These are phyloP conservation scores for Drosophila subquinaria DNA, from an alignment of 2,888 invertebrate species.

Conservation along the genomic window DNA sequence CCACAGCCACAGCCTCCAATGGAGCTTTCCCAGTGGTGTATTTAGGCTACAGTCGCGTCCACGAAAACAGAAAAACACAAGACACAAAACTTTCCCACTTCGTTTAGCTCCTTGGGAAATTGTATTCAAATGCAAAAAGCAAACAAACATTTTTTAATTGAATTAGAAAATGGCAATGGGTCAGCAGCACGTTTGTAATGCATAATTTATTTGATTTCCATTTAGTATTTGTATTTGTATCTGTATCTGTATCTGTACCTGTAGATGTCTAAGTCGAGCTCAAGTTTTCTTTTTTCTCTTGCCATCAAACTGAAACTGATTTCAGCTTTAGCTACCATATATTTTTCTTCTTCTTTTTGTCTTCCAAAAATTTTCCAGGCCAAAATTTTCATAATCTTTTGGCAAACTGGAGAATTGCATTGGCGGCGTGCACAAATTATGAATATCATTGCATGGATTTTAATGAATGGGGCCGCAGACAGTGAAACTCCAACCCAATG, in stretches of 20 bases:
- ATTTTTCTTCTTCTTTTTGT: not conserved
- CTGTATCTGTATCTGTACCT: constrained; percentile 1
- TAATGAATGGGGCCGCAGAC: constrained; percentile 52
- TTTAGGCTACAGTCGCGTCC: constrained; percentile 51
- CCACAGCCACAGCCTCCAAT: not conserved
- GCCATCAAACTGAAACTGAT: constrained; percentile 51
- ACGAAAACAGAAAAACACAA: constrained; percentile 28
- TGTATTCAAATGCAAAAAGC: constrained; percentile 71
- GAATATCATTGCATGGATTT: constrained; percentile 57
- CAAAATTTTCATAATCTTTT: constrained; percentile 84
- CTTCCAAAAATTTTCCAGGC: constrained; percentile 65
- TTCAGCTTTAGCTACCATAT: constrained; percentile 27
- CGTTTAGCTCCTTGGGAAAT: constrained; percentile 70
- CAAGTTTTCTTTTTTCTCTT: constrained; percentile 33
- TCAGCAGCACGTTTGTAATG: constrained; percentile 82
- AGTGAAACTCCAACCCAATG: constrained; percentile 41
- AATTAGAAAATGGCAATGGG: constrained; percentile 82
- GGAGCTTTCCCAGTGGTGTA: constrained; percentile 66
- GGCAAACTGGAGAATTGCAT: constrained; percentile 72
- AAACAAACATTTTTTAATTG: constrained; percentile 75
- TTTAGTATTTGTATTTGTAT: constrained; percentile 43
- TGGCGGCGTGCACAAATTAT: constrained; percentile 62
- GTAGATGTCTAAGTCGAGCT: constrained; percentile 32
- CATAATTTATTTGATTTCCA: constrained; percentile 73
- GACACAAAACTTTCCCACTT: constrained; percentile 67